Evolutionary conservation across 2,888 invertebrate genomes (phyloP).

Genomic region (Prenolepis imparis): DNA sequence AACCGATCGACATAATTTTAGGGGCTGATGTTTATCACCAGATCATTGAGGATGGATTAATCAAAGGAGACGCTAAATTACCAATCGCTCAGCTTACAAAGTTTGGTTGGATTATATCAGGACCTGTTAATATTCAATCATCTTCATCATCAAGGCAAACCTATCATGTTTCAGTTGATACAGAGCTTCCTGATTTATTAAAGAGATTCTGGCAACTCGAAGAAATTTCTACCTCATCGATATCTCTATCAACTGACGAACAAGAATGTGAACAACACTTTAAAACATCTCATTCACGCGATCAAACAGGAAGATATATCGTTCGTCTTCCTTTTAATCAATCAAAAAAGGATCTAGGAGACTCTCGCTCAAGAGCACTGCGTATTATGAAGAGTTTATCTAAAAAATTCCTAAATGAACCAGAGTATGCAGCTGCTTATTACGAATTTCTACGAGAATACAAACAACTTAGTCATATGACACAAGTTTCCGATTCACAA

Average conservation of each 20-base stretch:
- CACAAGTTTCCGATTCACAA: no score
- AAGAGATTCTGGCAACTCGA: background rate
- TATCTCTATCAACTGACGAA: background rate
- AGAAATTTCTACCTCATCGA: background rate
- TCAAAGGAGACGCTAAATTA: background rate
- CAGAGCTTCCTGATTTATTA: background rate
- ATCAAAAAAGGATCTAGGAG: background rate
- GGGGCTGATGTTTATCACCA: background rate
- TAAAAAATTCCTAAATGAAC: no score
- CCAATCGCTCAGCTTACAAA: background rate
- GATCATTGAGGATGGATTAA: background rate
- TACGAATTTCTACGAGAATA: no score
- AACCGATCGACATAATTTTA: background rate
- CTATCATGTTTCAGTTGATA: no score
- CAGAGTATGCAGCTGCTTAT: no score
- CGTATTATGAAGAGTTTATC: no score
- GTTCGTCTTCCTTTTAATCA: background rate
- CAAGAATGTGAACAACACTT: background rate
- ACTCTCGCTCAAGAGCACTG: background rate
- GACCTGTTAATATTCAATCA: no score
- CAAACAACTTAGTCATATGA: no score
- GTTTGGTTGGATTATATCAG: background rate
- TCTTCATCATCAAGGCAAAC: no score
- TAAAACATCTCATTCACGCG: background rate
- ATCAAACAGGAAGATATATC: background rate